Conservation (phyloP, 2,888 invertebrate genomes). For the Drosophila atripex region DNA sequence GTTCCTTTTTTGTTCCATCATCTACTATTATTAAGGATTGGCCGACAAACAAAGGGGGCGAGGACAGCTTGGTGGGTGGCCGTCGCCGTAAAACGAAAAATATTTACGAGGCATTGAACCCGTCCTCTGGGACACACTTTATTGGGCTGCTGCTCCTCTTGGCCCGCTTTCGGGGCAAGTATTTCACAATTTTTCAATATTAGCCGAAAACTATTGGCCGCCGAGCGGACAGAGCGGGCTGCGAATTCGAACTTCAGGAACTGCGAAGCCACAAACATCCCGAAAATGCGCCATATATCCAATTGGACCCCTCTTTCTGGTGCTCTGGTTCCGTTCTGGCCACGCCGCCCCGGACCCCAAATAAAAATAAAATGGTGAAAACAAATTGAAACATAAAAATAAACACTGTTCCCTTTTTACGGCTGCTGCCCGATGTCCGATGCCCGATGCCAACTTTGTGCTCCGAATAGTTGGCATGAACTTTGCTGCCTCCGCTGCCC, state of each 20-base stretch:
- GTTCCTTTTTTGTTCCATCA: constrained; percentile 46
- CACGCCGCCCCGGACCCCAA: background rate
- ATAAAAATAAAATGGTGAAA: constrained; percentile 16
- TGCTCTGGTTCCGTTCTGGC: background rate
- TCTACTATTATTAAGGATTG: constrained; percentile 58
- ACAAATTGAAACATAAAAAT: constrained; percentile 23
- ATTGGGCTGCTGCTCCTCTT: constrained; percentile 2
- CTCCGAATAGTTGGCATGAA: constrained; percentile 26
- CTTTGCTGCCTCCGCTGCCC: background rate
- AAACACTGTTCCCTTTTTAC: constrained; percentile 21
- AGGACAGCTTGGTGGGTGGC: constrained; percentile 25
- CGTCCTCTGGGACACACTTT: constrained; percentile 13
- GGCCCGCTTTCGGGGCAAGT: constrained; percentile 1
- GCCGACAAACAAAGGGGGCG: constrained; percentile 18
- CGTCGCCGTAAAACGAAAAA: constrained; percentile 47
- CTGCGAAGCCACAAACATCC: constrained; percentile 1
- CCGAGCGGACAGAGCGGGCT: too few species aligned
- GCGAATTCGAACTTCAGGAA: background rate
- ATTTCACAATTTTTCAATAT: background rate
- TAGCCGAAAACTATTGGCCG: background rate
- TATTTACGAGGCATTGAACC: constrained; percentile 69
- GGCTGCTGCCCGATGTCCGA: constrained; percentile 12
- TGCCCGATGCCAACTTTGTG: constrained; percentile 20
- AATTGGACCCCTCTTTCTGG: background rate
- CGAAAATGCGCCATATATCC: too few species aligned